Percentiles rank a stretch among this genome's conserved stretches.
phyloP scores from a whole-genome alignment of 2,113 vertebrate species.

The Coregonus clupeaformis region DNA sequence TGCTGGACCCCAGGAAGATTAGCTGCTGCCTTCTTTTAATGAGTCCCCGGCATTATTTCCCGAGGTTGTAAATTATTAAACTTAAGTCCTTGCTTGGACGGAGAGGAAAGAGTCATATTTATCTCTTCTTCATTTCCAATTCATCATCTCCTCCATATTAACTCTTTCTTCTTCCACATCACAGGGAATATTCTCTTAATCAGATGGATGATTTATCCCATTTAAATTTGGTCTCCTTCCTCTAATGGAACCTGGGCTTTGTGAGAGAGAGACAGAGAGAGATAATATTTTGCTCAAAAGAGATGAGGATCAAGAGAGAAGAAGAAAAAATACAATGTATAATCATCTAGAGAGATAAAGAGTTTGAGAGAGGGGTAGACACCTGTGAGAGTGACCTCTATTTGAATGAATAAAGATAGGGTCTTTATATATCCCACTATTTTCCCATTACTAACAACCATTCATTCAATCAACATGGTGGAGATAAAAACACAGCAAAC shows the following conservation, averaged over 20 bases:
- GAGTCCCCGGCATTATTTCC: slow-evolving; percentile 57
- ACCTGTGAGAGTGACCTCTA: slow-evolving; percentile 65
- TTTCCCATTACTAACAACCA: slow-evolving; percentile 64
- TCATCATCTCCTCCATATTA: slow-evolving; percentile 67
- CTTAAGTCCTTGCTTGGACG: slow-evolving; percentile 49
- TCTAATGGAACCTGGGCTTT: slow-evolving; percentile 41
- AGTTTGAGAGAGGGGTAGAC: slow-evolving; percentile 41
- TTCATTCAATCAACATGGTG: no score
- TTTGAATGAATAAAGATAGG: slow-evolving; percentile 73
- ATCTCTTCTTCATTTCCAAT: slow-evolving; percentile 65
- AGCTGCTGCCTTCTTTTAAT: slow-evolving; percentile 39
- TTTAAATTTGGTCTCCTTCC: slow-evolving; percentile 75
- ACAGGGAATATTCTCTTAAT: slow-evolving; percentile 75
- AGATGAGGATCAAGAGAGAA: slow-evolving; percentile 19
- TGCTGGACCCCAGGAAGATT: no score
- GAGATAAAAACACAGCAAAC: no score
- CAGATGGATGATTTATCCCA: slow-evolving; percentile 76
- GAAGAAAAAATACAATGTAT: slow-evolving; percentile 53
- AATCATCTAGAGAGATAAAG: slow-evolving; percentile 41
- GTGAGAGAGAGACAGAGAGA: slow-evolving; percentile 16
- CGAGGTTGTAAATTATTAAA: slow-evolving; percentile 68
- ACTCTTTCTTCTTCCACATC: slow-evolving; percentile 53
- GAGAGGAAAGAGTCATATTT: slow-evolving; percentile 41
- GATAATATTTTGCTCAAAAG: slow-evolving; percentile 38
- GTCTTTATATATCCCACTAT: slow-evolving; percentile 60